Evolutionary conservation across 1,140 invertebrate species (phyloP), one percentile per base, ranked within the genome.

Genomic region (roundworm (Caenorhabditis elegans)): DNA sequence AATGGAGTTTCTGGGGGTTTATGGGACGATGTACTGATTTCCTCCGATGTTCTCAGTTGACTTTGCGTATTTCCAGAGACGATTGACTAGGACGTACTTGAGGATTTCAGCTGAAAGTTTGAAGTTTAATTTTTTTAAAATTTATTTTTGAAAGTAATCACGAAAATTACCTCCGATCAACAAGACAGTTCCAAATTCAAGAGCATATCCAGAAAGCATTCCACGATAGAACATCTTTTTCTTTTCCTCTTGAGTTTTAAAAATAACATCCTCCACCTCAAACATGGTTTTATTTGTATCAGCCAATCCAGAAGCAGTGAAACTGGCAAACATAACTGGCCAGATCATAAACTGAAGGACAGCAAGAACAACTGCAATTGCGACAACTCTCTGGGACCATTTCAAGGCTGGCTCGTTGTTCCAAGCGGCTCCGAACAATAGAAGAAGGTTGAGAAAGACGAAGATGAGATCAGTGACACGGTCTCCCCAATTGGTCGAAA

Each of bases 111-210:
- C 53, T 60, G 53, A 15, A 60, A 60, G 3, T 31, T 31, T 0
- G 24, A 55, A 26, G n/a, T 13, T 55, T 19, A 31, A 31, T 10
- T 13, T 3, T 6, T 55, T 31, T 22, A n/a, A n/a, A n/a, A n/a
- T n/a, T n/a, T n/a, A n/a, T n/a, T n/a, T n/a, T n/a, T n/a, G n/a
- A n/a, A n/a, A n/a, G n/a, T n/a, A n/a, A n/a, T n/a, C n/a, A n/a
- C n/a, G n/a, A n/a, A n/a, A n/a, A n/a, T n/a, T n/a, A 70, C 60
- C 60, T 70, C 60, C 60, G n/a, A 70, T 22, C 31, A 70, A n/a
- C 1, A 70, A 3, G n/a, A 39, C 11, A 1, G 60, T 70, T 70
- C 60, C 60, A 8, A 70, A 34, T 39, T 70, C 60, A 13, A 70
- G 34, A 43, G 60, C 31, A 13, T 39, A 70, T 43, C 60, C 60